phyloP scores from a whole-genome alignment of 1,140 invertebrate genomes.

The Rhagoletis zephyria region DNA sequence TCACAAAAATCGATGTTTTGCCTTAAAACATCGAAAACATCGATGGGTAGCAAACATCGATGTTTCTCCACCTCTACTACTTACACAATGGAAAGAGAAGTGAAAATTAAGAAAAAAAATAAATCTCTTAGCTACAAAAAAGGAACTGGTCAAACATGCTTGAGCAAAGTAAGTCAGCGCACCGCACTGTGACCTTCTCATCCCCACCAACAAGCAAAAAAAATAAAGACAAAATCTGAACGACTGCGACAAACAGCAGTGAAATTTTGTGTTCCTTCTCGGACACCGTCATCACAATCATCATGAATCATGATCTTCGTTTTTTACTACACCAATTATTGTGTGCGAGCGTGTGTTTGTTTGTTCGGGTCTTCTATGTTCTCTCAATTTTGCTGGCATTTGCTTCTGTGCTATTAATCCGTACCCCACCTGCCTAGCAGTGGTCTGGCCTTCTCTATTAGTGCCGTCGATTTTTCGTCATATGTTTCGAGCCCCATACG shows the following conservation, averaged over 20 bases:
- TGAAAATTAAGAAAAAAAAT: conserved; percentile 18
- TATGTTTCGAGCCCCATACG: background rate
- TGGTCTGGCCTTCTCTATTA: background rate
- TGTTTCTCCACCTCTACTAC: too few species aligned
- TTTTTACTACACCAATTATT: background rate
- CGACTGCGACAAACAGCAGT: conserved; percentile 29
- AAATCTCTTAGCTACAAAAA: background rate
- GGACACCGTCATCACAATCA: background rate
- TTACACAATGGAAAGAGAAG: background rate
- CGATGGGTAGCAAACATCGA: too few species aligned
- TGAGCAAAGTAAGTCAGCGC: conserved; percentile 25
- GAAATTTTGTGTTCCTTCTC: conserved; percentile 21
- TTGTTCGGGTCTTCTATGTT: background rate
- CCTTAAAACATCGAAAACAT: too few species aligned
- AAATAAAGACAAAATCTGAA: background rate
- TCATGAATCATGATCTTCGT: background rate
- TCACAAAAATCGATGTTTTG: too few species aligned
- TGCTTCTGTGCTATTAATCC: background rate
- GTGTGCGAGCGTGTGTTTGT: background rate
- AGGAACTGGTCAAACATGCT: conserved; percentile 34
- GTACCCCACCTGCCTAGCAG: conserved; percentile 4
- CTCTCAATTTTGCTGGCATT: background rate
- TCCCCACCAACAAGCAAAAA: background rate
- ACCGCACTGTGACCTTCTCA: background rate
- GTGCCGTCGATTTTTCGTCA: background rate